Evolutionary conservation across 64 coral and sea anemone genomes (phyloP), one percentile per base, ranked within the genome.

Genomic region (Montipora foliosa): DNA sequence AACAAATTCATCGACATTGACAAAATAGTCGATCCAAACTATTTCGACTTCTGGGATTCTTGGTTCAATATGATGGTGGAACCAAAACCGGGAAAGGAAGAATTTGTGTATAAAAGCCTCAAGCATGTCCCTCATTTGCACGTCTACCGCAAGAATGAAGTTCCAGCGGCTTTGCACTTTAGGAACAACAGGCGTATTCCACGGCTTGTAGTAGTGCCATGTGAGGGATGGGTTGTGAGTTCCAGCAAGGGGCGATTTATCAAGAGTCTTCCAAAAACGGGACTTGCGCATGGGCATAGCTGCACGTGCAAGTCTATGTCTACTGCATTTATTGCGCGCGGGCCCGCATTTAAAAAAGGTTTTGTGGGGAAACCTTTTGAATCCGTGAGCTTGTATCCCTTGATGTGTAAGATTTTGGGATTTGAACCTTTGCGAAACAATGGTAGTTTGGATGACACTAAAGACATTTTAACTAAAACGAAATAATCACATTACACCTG

Each of bases 401-500:
- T 98, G 20, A 88, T 98, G 70, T 98, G 97, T 20, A 91, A 86
- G 25, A 49, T 98, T 67, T 71, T 98, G 12, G 92, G 92, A 21
- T 87, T 98, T 14, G 21, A 91, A 5, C 88, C 94, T 51, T 72
- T 71, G 8, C 76, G 77, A 12, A 98, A 96, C 74, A 96, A 95
- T 29, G 97, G 97, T 13, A 87, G 78, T 17, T 76, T 90, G 44
- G 49, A 15, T 4, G 77, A 24, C 6, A 93, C 87, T 1, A 20
- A n/a, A 44, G 60, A 88, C 9, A 48, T 93, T n/a, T 72, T 93
- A 49, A 50, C 1, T 57, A 57, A 57, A 11, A 57, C 2, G 53
- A 8, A 1, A 57, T 1, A 57, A 57, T 57, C 53, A 37, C 37
- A 37, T 37, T 37, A 2, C 37, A 37, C 37, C 1, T 37, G 37